Conservation (phyloP, 2,888 invertebrate species). For the Sarcophaga subvicina region DNA sequence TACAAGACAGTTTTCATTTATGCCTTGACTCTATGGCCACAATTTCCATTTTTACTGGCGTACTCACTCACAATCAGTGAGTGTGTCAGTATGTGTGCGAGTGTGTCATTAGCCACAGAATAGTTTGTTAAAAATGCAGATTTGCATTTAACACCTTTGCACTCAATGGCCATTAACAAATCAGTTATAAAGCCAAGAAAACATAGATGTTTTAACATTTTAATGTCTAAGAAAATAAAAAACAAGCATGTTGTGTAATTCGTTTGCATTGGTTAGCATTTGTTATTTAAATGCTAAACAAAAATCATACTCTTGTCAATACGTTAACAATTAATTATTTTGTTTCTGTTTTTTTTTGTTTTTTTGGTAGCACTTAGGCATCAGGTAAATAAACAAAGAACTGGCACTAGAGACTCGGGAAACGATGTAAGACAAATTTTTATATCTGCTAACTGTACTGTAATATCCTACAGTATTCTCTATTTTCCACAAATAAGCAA, state of each 20-base stretch:
- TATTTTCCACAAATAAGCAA: no score
- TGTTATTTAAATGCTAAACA: background rate
- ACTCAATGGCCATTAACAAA: slow-evolving; percentile 62
- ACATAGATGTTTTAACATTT: background rate
- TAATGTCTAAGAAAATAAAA: background rate
- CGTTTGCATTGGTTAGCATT: background rate
- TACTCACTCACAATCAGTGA: background rate
- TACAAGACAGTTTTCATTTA: no score
- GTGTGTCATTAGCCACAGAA: background rate
- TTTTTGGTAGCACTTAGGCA: background rate
- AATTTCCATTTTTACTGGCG: background rate
- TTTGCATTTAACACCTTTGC: slow-evolving; percentile 70
- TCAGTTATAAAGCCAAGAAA: slow-evolving; percentile 23
- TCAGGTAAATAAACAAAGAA: background rate
- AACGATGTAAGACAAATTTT: background rate
- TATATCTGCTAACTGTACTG: no score
- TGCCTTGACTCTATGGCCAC: no score
- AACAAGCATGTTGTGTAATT: slow-evolving; percentile 4
- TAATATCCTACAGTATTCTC: no score
- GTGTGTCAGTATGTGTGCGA: no score
- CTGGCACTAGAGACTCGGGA: background rate
- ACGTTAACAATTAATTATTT: slow-evolving; percentile 4
- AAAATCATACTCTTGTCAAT: slow-evolving; percentile 5
- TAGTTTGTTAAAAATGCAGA: slow-evolving; percentile 30
- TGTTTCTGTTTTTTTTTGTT: background rate